phyloP scores from a whole-genome alignment of 1,140 invertebrate genomes.

The Chrysoperla carnea region DNA sequence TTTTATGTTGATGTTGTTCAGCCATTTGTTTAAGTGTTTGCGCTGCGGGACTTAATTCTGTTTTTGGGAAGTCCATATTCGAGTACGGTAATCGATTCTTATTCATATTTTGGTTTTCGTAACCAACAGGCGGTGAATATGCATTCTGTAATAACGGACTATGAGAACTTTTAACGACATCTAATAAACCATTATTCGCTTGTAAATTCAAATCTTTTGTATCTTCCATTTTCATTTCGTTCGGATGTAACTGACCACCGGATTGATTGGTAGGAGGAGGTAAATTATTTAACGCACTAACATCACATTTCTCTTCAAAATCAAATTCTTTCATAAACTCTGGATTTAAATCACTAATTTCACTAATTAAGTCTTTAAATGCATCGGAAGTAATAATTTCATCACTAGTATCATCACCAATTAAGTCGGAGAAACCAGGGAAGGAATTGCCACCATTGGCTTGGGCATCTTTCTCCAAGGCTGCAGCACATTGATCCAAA shows the following conservation, averaged over 20 bases:
- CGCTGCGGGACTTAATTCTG: constrained; percentile 69
- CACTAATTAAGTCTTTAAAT: constrained; percentile 75
- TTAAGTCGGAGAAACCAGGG: constrained; percentile 58
- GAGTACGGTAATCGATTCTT: constrained; percentile 22
- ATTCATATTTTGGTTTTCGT: constrained; percentile 17
- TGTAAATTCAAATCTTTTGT: constrained; percentile 15
- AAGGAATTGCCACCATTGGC: constrained; percentile 45
- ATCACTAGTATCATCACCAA: constrained; percentile 66
- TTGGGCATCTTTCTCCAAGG: constrained; percentile 59
- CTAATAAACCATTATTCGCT: constrained; percentile 7
- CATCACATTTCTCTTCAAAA: constrained; percentile 37
- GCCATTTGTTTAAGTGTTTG: constrained; percentile 92
- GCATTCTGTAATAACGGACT: constrained; percentile 11
- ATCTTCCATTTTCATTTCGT: constrained; percentile 33
- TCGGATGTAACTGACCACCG: constrained; percentile 9
- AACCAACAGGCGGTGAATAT: constrained; percentile 26
- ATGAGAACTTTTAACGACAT: constrained; percentile 9
- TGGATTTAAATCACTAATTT: constrained; percentile 64
- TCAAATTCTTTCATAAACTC: constrained; percentile 75
- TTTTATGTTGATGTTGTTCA: constrained; percentile 85
- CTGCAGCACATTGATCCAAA: constrained; percentile 58
- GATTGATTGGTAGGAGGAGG: constrained; percentile 5
- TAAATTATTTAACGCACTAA: constrained; percentile 2
- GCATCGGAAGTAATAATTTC: constrained; percentile 64
- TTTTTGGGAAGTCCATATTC: constrained; percentile 33